phyloP scores from a whole-genome alignment of 2,113 vertebrate genomes.

The Leptosomus discolor region DNA sequence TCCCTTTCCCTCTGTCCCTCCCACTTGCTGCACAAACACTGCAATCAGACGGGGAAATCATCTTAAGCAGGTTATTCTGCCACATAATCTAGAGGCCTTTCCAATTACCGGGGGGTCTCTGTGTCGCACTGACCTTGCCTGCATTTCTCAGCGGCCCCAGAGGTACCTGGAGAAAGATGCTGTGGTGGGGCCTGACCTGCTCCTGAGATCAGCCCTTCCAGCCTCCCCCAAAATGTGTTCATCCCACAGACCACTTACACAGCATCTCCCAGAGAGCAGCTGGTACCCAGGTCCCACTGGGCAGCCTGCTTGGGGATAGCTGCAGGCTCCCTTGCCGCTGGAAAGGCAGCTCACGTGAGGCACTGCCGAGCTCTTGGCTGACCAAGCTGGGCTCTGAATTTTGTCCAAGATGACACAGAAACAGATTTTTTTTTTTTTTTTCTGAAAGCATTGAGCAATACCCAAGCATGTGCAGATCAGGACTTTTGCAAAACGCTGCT shows the following conservation, averaged over 20 bases:
- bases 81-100: not conserved
- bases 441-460: not conserved
- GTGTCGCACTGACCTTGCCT: not conserved
- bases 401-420: not conserved
- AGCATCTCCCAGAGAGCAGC: not conserved
- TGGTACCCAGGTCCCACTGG: not conserved
- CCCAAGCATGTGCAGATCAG: not conserved
- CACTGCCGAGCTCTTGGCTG: not conserved
- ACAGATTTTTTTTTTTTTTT: not conserved
- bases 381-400: not conserved
- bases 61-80: not conserved
- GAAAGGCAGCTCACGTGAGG: accelerated
- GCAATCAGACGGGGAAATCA: not conserved
- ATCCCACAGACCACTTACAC: not conserved
- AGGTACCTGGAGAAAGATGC: not conserved
- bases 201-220: not conserved
- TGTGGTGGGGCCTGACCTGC: not conserved
- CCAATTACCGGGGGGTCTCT: not conserved
- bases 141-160: not conserved
- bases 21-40: not conserved
- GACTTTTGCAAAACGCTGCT: not conserved
- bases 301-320: not conserved
- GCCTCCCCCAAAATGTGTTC: accelerated
- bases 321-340: accelerated
- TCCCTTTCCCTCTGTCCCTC: not conserved